phyloP scores from a whole-genome alignment of 2,797 vertebrate genomes.

The Sebastes goodei region DNA sequence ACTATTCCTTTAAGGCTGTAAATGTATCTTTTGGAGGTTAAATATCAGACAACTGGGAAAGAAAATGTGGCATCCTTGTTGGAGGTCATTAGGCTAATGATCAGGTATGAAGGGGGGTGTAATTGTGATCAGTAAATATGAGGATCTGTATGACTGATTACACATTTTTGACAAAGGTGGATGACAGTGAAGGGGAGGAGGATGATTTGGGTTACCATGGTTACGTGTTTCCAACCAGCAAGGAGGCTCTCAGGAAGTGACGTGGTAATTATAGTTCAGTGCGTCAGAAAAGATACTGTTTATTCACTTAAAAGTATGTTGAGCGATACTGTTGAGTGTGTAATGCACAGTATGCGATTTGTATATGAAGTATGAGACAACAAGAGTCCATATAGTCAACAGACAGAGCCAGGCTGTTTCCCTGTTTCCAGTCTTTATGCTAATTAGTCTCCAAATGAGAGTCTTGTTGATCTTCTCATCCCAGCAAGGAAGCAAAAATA shows the following conservation, averaged over 20 bases:
- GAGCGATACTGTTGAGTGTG: too few species aligned
- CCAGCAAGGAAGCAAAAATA: background rate
- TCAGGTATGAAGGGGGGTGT: background rate
- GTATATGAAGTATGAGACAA: too few species aligned
- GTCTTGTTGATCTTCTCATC: background rate
- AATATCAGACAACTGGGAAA: background rate
- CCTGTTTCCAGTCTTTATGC: background rate
- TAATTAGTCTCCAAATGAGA: background rate
- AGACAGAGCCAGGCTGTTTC: background rate
- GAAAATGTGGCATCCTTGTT: background rate
- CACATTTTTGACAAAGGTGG: background rate
- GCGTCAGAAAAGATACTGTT: too few species aligned
- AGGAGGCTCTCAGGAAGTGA: too few species aligned
- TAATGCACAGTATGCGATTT: too few species aligned
- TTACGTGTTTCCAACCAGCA: too few species aligned
- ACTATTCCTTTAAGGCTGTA: background rate
- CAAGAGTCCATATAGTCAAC: too few species aligned
- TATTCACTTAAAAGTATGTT: too few species aligned
- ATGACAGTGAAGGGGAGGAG: background rate
- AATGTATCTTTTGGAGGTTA: background rate
- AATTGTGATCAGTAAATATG: background rate
- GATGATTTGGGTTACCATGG: too few species aligned
- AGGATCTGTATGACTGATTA: background rate
- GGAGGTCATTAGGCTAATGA: background rate
- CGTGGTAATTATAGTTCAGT: too few species aligned